Percentiles rank a stretch among this genome's conserved stretches.
phyloP scores from a whole-genome alignment of 2,888 invertebrate species.

The Ligdia adustata region DNA sequence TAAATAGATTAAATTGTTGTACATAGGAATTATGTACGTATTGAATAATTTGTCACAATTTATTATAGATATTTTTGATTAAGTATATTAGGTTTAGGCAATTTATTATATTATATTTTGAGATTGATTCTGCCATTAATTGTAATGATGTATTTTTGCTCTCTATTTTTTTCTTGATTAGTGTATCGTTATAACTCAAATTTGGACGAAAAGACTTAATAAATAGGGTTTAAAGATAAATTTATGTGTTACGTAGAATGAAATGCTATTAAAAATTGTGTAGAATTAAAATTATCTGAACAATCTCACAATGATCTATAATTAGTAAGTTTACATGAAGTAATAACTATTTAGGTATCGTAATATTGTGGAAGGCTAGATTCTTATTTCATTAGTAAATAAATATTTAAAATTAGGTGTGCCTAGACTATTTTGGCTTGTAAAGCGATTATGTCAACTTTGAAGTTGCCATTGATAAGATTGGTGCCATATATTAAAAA shows the following conservation, averaged over 20 bases:
- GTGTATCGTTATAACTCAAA: neutral
- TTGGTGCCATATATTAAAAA: slow-evolving; percentile 16
- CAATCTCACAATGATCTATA: neutral
- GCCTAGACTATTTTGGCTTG: slow-evolving; percentile 16
- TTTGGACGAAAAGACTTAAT: slow-evolving; percentile 10
- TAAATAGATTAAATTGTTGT: slow-evolving; percentile 17
- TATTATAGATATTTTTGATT: slow-evolving; percentile 27
- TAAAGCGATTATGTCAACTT: slow-evolving; percentile 20
- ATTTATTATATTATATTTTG: slow-evolving; percentile 33
- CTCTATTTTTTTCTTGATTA: slow-evolving; percentile 17
- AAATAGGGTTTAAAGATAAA: slow-evolving; percentile 7
- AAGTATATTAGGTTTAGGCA: slow-evolving; percentile 23
- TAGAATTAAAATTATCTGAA: neutral
- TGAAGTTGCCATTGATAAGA: slow-evolving; percentile 13
- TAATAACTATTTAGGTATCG: neutral
- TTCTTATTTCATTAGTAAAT: neutral
- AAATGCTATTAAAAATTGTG: too few species aligned
- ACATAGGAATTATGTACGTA: slow-evolving; percentile 28
- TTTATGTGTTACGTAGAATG: too few species aligned
- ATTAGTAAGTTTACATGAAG: neutral
- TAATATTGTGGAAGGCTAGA: too few species aligned
- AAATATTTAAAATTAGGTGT: neutral
- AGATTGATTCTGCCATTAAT: slow-evolving; percentile 25
- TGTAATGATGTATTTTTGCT: slow-evolving; percentile 24
- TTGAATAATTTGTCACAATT: slow-evolving; percentile 28